Evolutionary conservation across 2,113 vertebrate species (phyloP).

Genomic region (Furnarius figulus): DNA sequence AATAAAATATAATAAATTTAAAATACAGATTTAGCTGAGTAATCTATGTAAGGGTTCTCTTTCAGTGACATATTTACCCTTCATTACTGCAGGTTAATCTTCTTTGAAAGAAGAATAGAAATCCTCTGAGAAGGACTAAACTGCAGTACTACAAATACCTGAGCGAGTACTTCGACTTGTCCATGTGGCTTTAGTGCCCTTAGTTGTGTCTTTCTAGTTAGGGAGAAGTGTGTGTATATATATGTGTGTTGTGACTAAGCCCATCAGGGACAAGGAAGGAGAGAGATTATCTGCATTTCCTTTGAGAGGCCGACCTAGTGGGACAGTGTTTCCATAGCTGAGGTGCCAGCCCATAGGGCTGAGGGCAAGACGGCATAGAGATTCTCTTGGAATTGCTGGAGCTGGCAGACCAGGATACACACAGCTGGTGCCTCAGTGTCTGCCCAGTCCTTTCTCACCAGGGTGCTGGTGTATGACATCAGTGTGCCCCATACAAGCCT

Average conservation of each 20-base stretch:
- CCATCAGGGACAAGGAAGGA: neutral
- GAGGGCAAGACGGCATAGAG: rapidly evolving
- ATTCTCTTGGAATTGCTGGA: neutral
- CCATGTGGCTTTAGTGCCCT: neutral
- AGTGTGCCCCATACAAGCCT: neutral
- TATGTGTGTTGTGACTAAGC: neutral
- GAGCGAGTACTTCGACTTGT: neutral
- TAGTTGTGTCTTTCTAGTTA: neutral
- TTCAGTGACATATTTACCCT: neutral
- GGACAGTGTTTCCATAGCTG: neutral
- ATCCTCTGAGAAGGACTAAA: neutral
- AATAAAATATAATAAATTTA: neutral
- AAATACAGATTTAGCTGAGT: neutral
- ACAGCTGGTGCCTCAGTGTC: neutral
- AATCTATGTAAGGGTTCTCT: neutral
- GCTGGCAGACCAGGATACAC: neutral
- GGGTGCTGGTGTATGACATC: neutral
- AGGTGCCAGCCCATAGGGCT: neutral
- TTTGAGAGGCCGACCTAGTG: neutral
- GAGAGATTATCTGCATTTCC: neutral
- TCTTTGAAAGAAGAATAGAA: neutral
- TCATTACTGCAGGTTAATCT: neutral
- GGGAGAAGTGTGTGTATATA: neutral
- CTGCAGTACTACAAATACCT: neutral
- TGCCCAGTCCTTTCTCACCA: neutral